Conservation (phyloP, 2,113 vertebrate species). For the Xerus inauris region DNA sequence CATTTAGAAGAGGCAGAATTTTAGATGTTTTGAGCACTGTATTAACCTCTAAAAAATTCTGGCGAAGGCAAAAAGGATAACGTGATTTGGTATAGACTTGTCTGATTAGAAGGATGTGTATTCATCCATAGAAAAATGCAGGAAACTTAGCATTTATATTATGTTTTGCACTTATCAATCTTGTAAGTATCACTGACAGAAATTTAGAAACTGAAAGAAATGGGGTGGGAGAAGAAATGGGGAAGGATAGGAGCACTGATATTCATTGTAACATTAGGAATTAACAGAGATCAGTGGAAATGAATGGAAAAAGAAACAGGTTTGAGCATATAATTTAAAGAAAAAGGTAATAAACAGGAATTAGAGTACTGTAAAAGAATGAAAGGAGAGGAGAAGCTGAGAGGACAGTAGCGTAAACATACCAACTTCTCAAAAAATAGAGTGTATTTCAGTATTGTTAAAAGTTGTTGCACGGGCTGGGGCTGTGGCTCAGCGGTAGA, state of each 20-base stretch:
- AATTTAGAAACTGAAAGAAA: conserved; percentile 54
- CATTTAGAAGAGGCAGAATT: conserved; percentile 49
- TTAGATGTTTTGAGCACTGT: conserved; percentile 43
- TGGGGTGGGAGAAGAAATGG: too few species aligned
- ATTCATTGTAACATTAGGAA: conserved; percentile 33
- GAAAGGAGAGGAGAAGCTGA: neutral
- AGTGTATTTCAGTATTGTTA: neutral
- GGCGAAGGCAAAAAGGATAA: conserved; percentile 59
- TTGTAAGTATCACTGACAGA: conserved; percentile 11
- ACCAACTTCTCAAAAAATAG: neutral
- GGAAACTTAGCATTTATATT: conserved; percentile 56
- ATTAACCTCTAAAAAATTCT: conserved; percentile 38
- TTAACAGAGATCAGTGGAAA: conserved; percentile 5
- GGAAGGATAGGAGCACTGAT: neutral
- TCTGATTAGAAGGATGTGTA: conserved; percentile 49
- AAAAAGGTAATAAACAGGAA: neutral
- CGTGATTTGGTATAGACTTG: neutral
- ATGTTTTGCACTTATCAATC: conserved; percentile 46
- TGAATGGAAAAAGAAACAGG: conserved; percentile 30
- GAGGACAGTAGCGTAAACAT: neutral
- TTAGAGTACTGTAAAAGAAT: neutral
- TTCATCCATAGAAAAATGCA: conserved; percentile 61
- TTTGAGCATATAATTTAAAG: conserved; percentile 18
- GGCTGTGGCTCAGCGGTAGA: too few species aligned
- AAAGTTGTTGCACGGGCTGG: neutral